Evolutionary conservation across 64 coral and sea anemone genomes (phyloP), one percentile per base, ranked within the genome.

Genomic region (Dendronephthya gigantea): DNA sequence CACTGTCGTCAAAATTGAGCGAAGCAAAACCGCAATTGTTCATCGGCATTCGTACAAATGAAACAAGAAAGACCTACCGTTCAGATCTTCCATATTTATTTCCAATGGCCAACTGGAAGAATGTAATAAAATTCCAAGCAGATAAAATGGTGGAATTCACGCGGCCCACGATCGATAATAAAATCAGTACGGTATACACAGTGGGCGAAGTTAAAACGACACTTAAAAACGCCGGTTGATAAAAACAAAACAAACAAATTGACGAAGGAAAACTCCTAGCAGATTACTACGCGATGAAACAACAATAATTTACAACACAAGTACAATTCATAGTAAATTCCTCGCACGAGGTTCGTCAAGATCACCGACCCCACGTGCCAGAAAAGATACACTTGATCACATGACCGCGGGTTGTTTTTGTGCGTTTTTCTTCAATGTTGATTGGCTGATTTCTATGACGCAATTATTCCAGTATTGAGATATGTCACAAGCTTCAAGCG

Each of bases 261-360:
- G 19, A 22, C 55, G 6, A 62, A 62, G 55, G 25, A 22, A 62
- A n/a, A 19, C 25, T n/a, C 55, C 12, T 45, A 45, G 41, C 4
- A 11, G 41, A 6, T 45, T 45, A 62, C 1, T 15, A 62, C 55
- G 19, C 6, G 25, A 62, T 62, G 25, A 62, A 62, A 62, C 55
- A 62, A 62, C 55, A 62, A 62, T n/a, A 62, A 62, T 62, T 62
- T 62, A 62, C 55, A 62, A 62, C 55, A 62, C 55, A 62, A 27
- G 55, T 62, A 62, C 55, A 62, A 62, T 62, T 62, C 55, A 62
- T 62, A 62, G 55, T 62, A 62, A 62, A 62, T 62, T 62, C 17
- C 55, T 62, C 55, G 55, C 55, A 62, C 55, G 55, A 62, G 55
- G 55, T 62, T 23, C 16, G 55, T 23, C 55, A 62, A 62, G 55